Evolutionary conservation across 1,140 invertebrate species (phyloP).

Genomic region (Bombus superbus): DNA sequence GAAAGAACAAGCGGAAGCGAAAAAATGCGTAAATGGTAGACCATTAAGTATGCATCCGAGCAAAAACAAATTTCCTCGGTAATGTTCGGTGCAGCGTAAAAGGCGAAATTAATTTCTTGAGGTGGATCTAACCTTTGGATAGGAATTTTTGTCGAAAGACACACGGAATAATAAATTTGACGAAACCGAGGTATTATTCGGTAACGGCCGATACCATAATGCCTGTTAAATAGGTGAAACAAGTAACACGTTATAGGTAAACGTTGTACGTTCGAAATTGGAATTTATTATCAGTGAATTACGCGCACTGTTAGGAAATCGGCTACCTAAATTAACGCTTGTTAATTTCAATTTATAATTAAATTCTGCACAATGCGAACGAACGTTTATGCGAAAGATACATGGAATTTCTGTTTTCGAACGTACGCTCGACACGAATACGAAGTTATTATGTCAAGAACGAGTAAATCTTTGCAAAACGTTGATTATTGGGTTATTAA

Average conservation of each 20-base stretch:
- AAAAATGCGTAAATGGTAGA: too few species aligned
- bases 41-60: conserved; percentile 18
- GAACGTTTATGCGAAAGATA: conserved; percentile 7
- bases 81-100: neutral
- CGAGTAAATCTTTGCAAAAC: neutral
- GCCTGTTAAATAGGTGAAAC: conserved; percentile 26
- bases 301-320: neutral
- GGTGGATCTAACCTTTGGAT: conserved; percentile 21
- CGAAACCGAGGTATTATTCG: conserved; percentile 19
- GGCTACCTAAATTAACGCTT: neutral
- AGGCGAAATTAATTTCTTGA: neutral
- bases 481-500: neutral
- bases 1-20: neutral
- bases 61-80: conserved; percentile 7
- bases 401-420: neutral
- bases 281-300: conserved; percentile 9
- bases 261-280: conserved; percentile 19
- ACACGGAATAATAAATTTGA: conserved; percentile 36
- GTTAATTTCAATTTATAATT: conserved; percentile 31
- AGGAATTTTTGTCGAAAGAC: conserved; percentile 38
- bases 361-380: neutral
- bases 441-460: neutral
- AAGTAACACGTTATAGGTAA: conserved; percentile 12
- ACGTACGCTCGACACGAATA: too few species aligned
- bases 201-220: conserved; percentile 32